Conservation (phyloP, 2,113 vertebrate species). For the Plotosus lineatus region DNA sequence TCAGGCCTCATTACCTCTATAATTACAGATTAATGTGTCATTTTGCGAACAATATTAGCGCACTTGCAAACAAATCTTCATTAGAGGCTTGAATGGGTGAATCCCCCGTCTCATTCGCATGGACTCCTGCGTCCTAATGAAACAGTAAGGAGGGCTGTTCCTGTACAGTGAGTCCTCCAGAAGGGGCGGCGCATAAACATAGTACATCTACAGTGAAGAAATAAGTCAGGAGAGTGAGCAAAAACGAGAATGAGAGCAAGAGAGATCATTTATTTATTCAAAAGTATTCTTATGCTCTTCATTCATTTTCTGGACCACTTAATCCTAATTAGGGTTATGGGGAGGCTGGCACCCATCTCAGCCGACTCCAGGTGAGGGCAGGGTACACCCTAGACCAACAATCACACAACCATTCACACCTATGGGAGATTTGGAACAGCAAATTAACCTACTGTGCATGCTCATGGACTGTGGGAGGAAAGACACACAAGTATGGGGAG, state of each 20-base stretch:
- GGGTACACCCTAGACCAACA: no score
- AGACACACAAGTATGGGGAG: no score
- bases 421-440: no score
- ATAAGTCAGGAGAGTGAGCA: neutral
- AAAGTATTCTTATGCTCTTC: no score
- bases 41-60: conserved; percentile 59
- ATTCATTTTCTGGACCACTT: no score
- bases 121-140: conserved; percentile 47
- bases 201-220: neutral
- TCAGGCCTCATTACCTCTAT: conserved; percentile 65
- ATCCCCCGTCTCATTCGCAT: conserved; percentile 50
- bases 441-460: no score
- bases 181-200: neutral
- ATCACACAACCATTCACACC: no score
- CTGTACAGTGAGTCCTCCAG: conserved; percentile 19
- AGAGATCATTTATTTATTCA: no score
- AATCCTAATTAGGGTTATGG: no score
- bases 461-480: no score
- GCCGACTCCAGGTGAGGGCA: no score
- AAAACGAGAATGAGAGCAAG: neutral
- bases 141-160: conserved; percentile 15
- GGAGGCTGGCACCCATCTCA: no score
- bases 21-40: conserved; percentile 64
- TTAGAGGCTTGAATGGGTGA: conserved; percentile 41
- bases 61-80: conserved; percentile 55